Evolutionary conservation across 2,113 vertebrate genomes (phyloP), one percentile per base, ranked within the genome.

Genomic region (Cathartes aura): DNA sequence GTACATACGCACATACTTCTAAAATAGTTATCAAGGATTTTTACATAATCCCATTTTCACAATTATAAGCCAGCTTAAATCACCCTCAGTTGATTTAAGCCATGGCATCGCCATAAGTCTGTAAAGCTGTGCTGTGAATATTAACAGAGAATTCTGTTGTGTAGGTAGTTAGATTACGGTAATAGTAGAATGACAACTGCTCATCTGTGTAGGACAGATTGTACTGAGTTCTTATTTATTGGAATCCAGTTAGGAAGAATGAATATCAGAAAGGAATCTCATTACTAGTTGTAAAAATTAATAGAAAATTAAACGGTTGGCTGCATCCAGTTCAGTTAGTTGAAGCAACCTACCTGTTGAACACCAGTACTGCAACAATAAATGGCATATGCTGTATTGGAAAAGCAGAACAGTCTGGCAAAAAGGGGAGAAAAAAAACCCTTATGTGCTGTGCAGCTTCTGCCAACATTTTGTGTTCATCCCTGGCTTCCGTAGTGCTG

Each of bases 81-180:
- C 76, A 20, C 47, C 36, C 55, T 93, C 55, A 66, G n/a, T 8
- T 90, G 58, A 91, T 90, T 59, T 85, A 91, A 91, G 71, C 62
- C 36, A 20, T 14, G 38, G n/a, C 59, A 68, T 90, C 24, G 5
- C 48, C 42, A 0, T 22, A 64, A 80, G 47, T 53, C 56, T 87
- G 48, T 91, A 63, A 83, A 91, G n/a, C 43, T 75, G 56, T 48
- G 78, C 76, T 63, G 62, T 91, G 76, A 59, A 50, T 59, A 67
- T 86, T 58, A 74, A 36, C 59, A 86, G 90, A 66, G 48, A 71
- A 32, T 87, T 95, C 62, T 84, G 53, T 30, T 73, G 29, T 52
- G 64, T 76, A n/a, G 53, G 79, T 58, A 66, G 36, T 12, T 86
- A 72, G 59, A 63, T 74, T 62, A 52, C 34, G 60, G 72, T 70